Conservation (phyloP, 2,888 invertebrate genomes). For the Uloborus plumipes region DNA sequence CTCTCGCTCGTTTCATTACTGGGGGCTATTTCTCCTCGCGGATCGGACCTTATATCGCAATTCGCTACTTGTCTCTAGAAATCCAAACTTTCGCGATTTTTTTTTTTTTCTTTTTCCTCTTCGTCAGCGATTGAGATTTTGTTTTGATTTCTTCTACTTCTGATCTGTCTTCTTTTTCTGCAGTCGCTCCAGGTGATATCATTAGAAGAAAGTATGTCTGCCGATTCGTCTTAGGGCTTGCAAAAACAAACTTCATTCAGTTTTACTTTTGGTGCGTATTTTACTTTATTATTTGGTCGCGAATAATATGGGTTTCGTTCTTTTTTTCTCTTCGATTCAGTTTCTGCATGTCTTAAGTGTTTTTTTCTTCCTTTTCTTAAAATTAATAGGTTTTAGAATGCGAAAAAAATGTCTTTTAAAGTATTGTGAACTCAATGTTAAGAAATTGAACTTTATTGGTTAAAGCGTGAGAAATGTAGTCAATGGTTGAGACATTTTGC, state of each 20-base stretch:
- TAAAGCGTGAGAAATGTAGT: too few relatives aligned
- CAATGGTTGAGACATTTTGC: too few relatives aligned
- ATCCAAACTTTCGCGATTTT: slow-evolving; percentile 49
- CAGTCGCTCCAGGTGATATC: slow-evolving; percentile 39
- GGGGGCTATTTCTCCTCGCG: slow-evolving; percentile 45
- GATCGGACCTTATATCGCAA: slow-evolving; percentile 14
- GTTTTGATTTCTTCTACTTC: slow-evolving; percentile 48
- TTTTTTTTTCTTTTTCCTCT: slow-evolving; percentile 13
- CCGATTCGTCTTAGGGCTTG: slow-evolving; percentile 13
- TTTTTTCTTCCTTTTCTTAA: slow-evolving; percentile 7
- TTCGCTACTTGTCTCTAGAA: slow-evolving; percentile 29
- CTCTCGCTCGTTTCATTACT: slow-evolving; percentile 46
- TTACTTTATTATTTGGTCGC: neutral
- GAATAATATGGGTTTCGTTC: too few relatives aligned
- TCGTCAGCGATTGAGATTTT: slow-evolving; percentile 22
- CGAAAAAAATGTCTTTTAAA: too few relatives aligned
- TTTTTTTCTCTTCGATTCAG: too few relatives aligned
- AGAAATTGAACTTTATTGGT: too few relatives aligned
- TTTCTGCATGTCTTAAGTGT: too few relatives aligned
- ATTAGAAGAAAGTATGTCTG: slow-evolving; percentile 51
- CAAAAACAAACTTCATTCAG: slow-evolving; percentile 44
- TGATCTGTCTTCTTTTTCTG: slow-evolving; percentile 1
- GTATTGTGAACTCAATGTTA: too few relatives aligned
- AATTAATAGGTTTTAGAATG: too few relatives aligned
- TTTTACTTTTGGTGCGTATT: slow-evolving; percentile 22